Conservation (phyloP, 2,797 vertebrate species). For the Pempheris klunzingeri region DNA sequence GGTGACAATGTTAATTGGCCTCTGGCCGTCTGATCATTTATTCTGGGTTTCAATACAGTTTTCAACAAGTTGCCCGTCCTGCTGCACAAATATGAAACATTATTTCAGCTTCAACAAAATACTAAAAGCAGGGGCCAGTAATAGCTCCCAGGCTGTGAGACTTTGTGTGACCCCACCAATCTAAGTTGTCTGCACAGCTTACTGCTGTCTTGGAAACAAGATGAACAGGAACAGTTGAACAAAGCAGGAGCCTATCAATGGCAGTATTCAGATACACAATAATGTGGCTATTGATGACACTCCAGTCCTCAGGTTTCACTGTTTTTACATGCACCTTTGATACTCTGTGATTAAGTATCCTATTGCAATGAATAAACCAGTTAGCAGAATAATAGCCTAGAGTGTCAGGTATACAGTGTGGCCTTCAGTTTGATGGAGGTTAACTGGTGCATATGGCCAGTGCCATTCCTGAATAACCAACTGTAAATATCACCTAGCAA, state of each 20-base stretch:
- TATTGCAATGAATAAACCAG: constrained; percentile 68
- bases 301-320: constrained; percentile 69
- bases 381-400: constrained; percentile 16
- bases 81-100: constrained; percentile 2
- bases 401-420: constrained; percentile 10
- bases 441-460: neutral
- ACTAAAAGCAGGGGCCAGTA: constrained; percentile 11
- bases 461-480: neutral
- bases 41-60: constrained; percentile 23
- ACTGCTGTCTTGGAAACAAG: constrained; percentile 63
- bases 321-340: constrained; percentile 67
- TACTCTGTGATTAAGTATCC: constrained; percentile 64
- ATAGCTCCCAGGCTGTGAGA: constrained; percentile 26
- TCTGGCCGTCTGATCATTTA: constrained; percentile 3
- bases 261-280: constrained; percentile 63
- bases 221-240: constrained; percentile 63
- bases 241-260: constrained; percentile 74
- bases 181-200: constrained; percentile 30
- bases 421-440: neutral
- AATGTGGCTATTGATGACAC: constrained; percentile 65
- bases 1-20: constrained; percentile 12
- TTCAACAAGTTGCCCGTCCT: constrained; percentile 6
- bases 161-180: constrained; percentile 17
- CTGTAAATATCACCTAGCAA: neutral
- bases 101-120: constrained; percentile 3